Base-by-base conservation (phyloP, 2,797 vertebrate genomes). In the Myotis pilosus region DNA sequence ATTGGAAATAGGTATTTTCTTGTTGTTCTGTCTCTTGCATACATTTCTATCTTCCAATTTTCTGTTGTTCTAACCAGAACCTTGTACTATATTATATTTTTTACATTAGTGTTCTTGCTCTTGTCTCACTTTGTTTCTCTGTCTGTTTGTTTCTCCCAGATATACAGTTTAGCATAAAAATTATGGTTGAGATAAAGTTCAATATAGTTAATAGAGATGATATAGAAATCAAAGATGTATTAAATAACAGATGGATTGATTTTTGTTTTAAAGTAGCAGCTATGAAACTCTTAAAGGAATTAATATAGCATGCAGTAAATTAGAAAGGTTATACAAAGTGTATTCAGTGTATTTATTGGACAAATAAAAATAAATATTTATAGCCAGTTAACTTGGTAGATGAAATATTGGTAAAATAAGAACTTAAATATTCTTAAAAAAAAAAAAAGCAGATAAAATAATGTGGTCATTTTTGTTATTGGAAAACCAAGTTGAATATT, bases 171-270 rank as follows among this genome's bases (percentile, higher is more conserved):
- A 90, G 41, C 19, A 36, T 93, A 17, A 94, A 90, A 75, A 62
- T 44, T 79, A 33, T n/a, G 69, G 6, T 6, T 95, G 36, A 80
- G 44, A 49, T 62, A 80, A 93, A 95, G 75, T 25, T 93, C 88
- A 80, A 47, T 83, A 66, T 44, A 72, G 22, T 41, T 91, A 20
- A 94, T 95, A 47, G 9, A 94, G 23, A 47, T 83, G 15, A 91
- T 89, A 83, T 23, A 88, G 82, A 96, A 94, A 93, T 96, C 79
- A 94, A 88, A 60, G 23, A 28, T 60, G 23, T 79, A 72, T 71
- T 66, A 47, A 79, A 41, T 90, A 94, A 94, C 76, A 95, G 82
- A 92, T 94, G 12, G 16, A 80, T 69, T 94, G 25, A 92, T 33
- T 94, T 94, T 88, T 91, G 74, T 53, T 68, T 92, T 89, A 60